These are phyloP conservation scores for Drosophila varians DNA, from an alignment of 1,140 invertebrate genomes.

Conservation along the genomic window DNA sequence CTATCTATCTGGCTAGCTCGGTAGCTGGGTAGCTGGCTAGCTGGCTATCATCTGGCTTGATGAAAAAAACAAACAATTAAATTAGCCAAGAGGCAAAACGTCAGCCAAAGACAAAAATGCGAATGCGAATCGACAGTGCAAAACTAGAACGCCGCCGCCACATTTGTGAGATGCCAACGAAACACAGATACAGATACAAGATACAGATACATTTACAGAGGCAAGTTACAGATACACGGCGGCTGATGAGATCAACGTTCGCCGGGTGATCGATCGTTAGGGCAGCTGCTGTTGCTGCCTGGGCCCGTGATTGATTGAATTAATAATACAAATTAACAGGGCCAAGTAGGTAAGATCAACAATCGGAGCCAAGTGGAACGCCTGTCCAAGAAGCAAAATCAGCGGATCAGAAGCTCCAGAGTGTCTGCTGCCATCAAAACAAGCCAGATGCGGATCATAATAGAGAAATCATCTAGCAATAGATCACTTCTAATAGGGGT, in stretches of 20 bases:
- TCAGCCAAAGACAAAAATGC: slow-evolving; percentile 56
- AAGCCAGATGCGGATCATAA: slow-evolving; percentile 29
- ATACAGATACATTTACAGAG: slow-evolving; percentile 12
- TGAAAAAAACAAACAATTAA: slow-evolving; percentile 79
- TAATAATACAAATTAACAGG: slow-evolving; percentile 79
- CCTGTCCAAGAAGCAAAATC: background rate
- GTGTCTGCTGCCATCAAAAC: slow-evolving; percentile 44
- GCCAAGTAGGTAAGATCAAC: slow-evolving; percentile 78
- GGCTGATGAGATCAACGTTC: slow-evolving; percentile 67
- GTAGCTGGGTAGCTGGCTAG: too few relatives aligned
- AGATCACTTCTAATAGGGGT: background rate
- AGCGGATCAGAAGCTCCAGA: slow-evolving; percentile 20
- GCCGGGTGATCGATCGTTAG: slow-evolving; percentile 51
- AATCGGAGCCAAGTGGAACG: slow-evolving; percentile 53
- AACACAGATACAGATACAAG: background rate
- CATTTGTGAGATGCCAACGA: slow-evolving; percentile 75
- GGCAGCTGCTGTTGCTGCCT: slow-evolving; percentile 66
- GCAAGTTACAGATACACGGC: slow-evolving; percentile 23
- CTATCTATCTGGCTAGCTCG: slow-evolving; percentile 11
- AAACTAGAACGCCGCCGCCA: slow-evolving; percentile 72
- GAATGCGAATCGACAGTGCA: slow-evolving; percentile 65
- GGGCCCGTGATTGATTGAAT: slow-evolving; percentile 73
- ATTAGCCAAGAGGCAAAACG: slow-evolving; percentile 73
- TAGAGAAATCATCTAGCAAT: slow-evolving; percentile 5
- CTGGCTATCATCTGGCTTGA: slow-evolving; percentile 53